These are phyloP conservation scores for Penaeus chinensis DNA, from an alignment of 1,140 invertebrate species.

Conservation along the genomic window DNA sequence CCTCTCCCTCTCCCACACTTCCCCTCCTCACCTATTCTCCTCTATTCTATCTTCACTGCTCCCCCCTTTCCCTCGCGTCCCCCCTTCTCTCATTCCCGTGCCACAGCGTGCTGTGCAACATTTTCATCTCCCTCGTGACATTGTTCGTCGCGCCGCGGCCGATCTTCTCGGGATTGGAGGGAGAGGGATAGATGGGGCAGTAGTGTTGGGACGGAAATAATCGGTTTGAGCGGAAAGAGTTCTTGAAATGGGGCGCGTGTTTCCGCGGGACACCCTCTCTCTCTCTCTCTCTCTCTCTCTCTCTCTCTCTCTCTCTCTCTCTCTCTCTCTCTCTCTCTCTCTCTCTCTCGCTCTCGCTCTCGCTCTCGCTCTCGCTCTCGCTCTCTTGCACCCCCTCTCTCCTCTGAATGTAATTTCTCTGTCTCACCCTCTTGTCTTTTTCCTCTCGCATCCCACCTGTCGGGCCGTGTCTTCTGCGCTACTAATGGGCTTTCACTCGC, in stretches of 20 bases:
- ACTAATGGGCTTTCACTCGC: too few species aligned
- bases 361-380: too few species aligned
- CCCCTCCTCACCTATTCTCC: background rate
- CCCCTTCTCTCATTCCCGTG: background rate
- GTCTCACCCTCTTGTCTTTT: background rate
- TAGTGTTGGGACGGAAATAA: too few species aligned
- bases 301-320: background rate
- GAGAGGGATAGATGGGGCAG: too few species aligned
- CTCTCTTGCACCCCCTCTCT: background rate
- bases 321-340: background rate
- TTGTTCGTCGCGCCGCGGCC: background rate
- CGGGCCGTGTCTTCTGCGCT: too few species aligned
- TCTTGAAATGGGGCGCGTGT: too few species aligned
- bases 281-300: slow-evolving; percentile 6
- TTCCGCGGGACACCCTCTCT: background rate
- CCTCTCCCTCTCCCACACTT: background rate
- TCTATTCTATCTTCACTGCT: background rate
- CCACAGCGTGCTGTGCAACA: too few species aligned
- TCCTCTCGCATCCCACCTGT: background rate
- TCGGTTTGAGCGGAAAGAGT: too few species aligned
- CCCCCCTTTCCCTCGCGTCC: background rate
- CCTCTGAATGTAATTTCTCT: background rate
- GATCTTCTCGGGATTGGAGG: too few species aligned
- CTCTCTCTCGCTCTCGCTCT: background rate
- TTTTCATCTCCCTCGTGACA: background rate